A percentile compares a stretch with the other conserved stretches of the same genome.
Evolutionary conservation across 2,797 vertebrate species (phyloP).

Genomic region (Salmo trutta): DNA sequence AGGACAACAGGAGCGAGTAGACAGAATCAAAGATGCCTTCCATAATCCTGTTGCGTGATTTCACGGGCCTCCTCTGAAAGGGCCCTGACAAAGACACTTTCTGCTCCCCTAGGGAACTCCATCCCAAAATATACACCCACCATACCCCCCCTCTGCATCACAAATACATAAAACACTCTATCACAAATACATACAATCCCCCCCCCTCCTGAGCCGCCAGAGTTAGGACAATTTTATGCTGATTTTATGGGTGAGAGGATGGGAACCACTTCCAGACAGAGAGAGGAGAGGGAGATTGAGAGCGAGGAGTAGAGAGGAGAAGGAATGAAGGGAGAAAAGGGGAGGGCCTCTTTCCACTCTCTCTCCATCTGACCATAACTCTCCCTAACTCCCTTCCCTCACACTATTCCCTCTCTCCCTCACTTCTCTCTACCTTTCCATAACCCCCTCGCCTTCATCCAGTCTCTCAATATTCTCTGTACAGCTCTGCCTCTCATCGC

Average conservation of each 20-base stretch:
- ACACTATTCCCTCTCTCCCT: background rate
- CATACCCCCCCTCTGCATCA: constrained; percentile 11
- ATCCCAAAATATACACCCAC: constrained; percentile 33
- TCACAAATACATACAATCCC: background rate
- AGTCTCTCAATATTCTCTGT: constrained; percentile 6
- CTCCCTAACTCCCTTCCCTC: background rate
- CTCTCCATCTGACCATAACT: background rate
- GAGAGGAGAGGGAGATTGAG: constrained; percentile 26
- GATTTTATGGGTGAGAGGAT: constrained; percentile 84
- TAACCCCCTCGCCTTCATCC: constrained; percentile 7
- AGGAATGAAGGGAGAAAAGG: constrained; percentile 4
- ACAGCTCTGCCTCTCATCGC: constrained; percentile 11
- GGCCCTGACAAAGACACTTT: constrained; percentile 53
- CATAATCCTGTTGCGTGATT: constrained; percentile 79
- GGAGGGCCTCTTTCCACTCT: background rate
- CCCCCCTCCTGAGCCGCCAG: constrained; percentile 65
- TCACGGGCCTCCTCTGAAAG: constrained; percentile 74
- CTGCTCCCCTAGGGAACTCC: constrained; percentile 62
- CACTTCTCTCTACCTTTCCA: background rate
- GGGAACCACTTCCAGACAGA: constrained; percentile 62
- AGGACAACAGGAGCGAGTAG: constrained; percentile 52
- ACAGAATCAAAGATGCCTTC: constrained; percentile 73
- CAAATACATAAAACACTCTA: constrained; percentile 10
- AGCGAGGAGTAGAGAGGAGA: constrained; percentile 7
- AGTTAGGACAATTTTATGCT: constrained; percentile 81